Conservation (phyloP, 2,797 vertebrate species). For the Benthosema pterotum region DNA sequence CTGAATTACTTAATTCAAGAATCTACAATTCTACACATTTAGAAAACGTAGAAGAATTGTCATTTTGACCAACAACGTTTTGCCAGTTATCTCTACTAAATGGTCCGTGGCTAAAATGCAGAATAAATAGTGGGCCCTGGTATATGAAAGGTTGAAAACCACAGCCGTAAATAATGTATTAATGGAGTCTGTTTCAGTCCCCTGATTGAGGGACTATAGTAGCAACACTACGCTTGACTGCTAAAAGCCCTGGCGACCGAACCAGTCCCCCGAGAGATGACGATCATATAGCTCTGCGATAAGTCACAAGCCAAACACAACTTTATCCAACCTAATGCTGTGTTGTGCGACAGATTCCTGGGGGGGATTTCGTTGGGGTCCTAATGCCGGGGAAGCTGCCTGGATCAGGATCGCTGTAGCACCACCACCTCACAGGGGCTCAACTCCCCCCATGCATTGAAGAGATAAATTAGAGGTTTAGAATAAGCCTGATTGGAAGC, state of each 20-base stretch:
- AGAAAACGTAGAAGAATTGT: too few relatives aligned
- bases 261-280: slow-evolving; percentile 7
- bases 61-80: too few relatives aligned
- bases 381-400: slow-evolving; percentile 20
- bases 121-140: too few relatives aligned
- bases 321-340: slow-evolving; percentile 31
- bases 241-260: neutral
- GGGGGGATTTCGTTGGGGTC: slow-evolving; percentile 6
- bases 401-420: slow-evolving; percentile 20
- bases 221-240: too few relatives aligned
- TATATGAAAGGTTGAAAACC: too few relatives aligned
- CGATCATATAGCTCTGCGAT: neutral
- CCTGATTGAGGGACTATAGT: too few relatives aligned
- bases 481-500: slow-evolving; percentile 37
- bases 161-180: too few relatives aligned
- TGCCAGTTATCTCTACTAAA: too few relatives aligned
- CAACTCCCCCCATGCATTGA: slow-evolving; percentile 28
- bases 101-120: too few relatives aligned
- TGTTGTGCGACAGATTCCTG: slow-evolving; percentile 24
- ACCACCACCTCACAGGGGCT: slow-evolving; percentile 21
- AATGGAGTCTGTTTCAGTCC: too few relatives aligned
- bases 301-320: slow-evolving; percentile 32
- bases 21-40: too few relatives aligned
- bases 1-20: too few relatives aligned
- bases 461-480: slow-evolving; percentile 39